These are phyloP conservation scores for Plagiodera versicolora DNA, from an alignment of 2,888 invertebrate genomes.

Conservation along the genomic window DNA sequence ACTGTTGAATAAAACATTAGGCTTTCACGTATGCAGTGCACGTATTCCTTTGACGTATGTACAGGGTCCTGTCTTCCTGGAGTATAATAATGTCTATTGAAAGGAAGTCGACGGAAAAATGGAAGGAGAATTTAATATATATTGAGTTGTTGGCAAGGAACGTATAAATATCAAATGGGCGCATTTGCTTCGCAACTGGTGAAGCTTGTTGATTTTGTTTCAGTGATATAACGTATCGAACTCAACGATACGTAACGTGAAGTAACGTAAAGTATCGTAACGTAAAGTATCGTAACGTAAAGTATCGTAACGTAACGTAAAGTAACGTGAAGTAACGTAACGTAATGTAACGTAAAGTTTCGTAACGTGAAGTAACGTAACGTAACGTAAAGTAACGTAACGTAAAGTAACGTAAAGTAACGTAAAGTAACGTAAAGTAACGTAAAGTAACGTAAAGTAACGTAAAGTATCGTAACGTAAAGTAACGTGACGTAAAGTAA, in stretches of 20 bases:
- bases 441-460: too few relatives aligned
- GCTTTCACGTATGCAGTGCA: background rate
- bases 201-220: background rate
- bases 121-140: background rate
- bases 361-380: too few relatives aligned
- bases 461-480: too few relatives aligned
- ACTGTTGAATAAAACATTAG: slow-evolving; percentile 1
- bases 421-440: too few relatives aligned
- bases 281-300: too few relatives aligned
- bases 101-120: background rate
- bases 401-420: too few relatives aligned
- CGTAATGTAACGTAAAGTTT: too few relatives aligned
- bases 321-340: too few relatives aligned
- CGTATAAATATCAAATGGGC: background rate
- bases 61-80: background rate
- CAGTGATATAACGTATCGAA: background rate
- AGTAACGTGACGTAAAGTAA: too few relatives aligned
- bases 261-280: background rate
- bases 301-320: too few relatives aligned
- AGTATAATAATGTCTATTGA: background rate
- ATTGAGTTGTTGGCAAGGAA: background rate
- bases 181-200: background rate
- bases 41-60: background rate
- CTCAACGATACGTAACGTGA: too few relatives aligned
- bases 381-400: too few relatives aligned